Evolutionary conservation across 1,140 invertebrate genomes (phyloP).

Genomic region (Oscheius sp.): DNA sequence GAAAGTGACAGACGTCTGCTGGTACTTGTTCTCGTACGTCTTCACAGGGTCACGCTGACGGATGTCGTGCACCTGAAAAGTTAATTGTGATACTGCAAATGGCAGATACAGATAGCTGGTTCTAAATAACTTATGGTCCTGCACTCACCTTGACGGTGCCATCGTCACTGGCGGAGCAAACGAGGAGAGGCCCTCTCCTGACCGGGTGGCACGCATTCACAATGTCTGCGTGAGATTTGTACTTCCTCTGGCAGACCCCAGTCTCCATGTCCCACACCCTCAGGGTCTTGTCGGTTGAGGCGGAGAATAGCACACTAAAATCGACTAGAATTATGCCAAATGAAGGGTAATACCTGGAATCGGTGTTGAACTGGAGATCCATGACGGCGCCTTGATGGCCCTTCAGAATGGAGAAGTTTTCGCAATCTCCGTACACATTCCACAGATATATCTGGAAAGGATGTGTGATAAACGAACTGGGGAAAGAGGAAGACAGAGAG

Average conservation of each 20-base stretch:
- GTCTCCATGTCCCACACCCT: conserved; percentile 90
- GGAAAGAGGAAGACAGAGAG: neutral
- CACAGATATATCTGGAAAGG: conserved; percentile 77
- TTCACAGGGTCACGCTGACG: conserved; percentile 78
- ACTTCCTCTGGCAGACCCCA: conserved; percentile 80
- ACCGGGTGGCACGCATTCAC: conserved; percentile 70
- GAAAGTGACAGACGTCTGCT: conserved; percentile 80
- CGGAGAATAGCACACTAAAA: conserved; percentile 77
- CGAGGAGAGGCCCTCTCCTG: conserved; percentile 78
- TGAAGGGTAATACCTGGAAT: conserved; percentile 62
- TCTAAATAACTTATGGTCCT: neutral
- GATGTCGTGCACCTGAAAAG: conserved; percentile 70
- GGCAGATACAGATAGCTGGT: too few relatives aligned
- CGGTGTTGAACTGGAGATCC: conserved; percentile 91
- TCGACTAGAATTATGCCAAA: conserved; percentile 13
- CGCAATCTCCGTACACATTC: conserved; percentile 96
- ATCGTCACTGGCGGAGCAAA: conserved; percentile 93
- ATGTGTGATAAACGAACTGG: neutral
- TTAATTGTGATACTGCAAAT: too few relatives aligned
- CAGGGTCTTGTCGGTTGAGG: conserved; percentile 89
- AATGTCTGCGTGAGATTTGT: conserved; percentile 70
- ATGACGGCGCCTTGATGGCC: conserved; percentile 94
- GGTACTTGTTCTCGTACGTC: conserved; percentile 75
- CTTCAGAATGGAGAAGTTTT: conserved; percentile 83
- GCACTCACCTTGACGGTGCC: conserved; percentile 65